Evolutionary conservation across 2,888 invertebrate genomes (phyloP).

Genomic region (Cerceris rybyensis): DNA sequence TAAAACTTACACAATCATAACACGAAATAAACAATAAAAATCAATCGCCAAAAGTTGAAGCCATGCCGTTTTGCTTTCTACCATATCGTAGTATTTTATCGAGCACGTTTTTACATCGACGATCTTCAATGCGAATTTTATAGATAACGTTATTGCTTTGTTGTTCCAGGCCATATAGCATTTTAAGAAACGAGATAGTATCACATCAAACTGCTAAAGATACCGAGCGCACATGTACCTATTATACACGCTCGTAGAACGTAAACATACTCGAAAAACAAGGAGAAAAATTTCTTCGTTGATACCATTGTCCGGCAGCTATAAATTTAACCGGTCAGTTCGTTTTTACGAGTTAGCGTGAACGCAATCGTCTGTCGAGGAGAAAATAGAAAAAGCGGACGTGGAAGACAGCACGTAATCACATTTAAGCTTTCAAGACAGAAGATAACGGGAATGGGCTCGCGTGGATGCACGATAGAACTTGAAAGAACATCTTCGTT

Average conservation of each 20-base stretch:
- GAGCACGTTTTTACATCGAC: background rate
- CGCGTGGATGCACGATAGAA: background rate
- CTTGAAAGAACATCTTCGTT: background rate
- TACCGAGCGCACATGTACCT: background rate
- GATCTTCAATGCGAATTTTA: background rate
- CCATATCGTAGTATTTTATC: background rate
- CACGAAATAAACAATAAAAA: background rate
- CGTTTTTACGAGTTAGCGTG: slow-evolving; percentile 31
- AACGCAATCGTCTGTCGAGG: slow-evolving; percentile 5
- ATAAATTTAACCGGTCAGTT: slow-evolving; percentile 29
- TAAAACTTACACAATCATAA: background rate
- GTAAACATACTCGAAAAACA: slow-evolving; percentile 11
- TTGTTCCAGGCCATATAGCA: background rate
- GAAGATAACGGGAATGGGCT: background rate
- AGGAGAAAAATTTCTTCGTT: slow-evolving; percentile 4
- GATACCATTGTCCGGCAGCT: slow-evolving; percentile 1
- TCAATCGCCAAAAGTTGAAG: background rate
- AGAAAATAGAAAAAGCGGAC: slow-evolving; percentile 24
- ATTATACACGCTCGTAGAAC: background rate
- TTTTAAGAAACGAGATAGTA: slow-evolving; percentile 1
- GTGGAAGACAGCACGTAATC: slow-evolving; percentile 27
- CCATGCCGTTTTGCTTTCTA: background rate
- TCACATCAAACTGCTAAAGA: background rate
- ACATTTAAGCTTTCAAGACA: slow-evolving; percentile 18
- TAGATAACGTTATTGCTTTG: slow-evolving; percentile 5